phyloP scores from a whole-genome alignment of 2,113 vertebrate genomes.

The Recurvirostra avosetta region DNA sequence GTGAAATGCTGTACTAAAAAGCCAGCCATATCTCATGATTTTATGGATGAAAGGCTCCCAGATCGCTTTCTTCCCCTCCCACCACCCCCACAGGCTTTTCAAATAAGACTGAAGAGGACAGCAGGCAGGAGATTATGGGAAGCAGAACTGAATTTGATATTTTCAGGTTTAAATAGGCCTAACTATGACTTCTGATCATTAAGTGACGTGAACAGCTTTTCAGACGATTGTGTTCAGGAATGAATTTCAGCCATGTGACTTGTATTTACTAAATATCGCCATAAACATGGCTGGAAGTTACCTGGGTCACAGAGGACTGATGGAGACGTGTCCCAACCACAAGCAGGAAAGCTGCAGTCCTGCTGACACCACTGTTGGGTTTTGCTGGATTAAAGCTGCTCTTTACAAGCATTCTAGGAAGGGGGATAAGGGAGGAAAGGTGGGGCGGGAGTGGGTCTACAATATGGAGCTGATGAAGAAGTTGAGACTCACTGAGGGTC shows the following conservation, averaged over 20 bases:
- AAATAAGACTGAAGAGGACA: constrained; percentile 67
- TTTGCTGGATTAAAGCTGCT: neutral
- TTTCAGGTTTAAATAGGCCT: constrained; percentile 43
- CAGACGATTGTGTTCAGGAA: neutral
- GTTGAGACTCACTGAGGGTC: neutral
- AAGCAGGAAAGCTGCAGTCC: neutral
- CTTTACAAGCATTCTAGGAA: neutral
- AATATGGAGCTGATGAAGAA: neutral
- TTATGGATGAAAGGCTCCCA: constrained; percentile 70
- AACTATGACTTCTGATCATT: neutral
- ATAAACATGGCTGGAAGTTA: neutral
- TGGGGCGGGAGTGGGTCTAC: fast-evolving
- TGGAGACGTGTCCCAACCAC: neutral
- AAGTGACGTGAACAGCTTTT: neutral
- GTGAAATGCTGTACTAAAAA: constrained; percentile 73
- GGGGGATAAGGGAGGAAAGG: neutral
- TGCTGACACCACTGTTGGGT: neutral
- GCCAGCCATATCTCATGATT: constrained; percentile 63
- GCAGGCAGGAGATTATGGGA: constrained; percentile 65
- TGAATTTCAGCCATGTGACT: neutral
- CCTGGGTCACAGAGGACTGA: neutral
- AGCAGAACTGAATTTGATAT: constrained; percentile 47
- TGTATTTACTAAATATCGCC: neutral
- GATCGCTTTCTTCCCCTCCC: constrained; percentile 64
- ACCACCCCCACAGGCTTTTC: constrained; percentile 65